Conservation (phyloP, 2,113 vertebrate genomes). For the Martes martes region DNA sequence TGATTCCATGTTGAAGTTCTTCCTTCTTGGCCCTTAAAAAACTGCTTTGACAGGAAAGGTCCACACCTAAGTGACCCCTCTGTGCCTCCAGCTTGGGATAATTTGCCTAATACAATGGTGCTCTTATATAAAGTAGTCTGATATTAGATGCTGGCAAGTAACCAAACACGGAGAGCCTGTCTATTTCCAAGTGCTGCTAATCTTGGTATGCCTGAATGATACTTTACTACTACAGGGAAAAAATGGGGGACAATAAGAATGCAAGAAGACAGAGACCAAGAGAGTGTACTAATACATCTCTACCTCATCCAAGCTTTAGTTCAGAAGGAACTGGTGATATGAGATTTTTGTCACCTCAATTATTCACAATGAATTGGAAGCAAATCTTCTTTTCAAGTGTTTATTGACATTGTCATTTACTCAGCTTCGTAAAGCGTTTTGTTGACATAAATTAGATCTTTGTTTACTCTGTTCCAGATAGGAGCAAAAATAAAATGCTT, state of each 20-base stretch:
- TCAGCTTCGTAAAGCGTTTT: slow-evolving; percentile 38
- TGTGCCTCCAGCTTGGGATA: not conserved
- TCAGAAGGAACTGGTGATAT: not conserved
- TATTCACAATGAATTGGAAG: slow-evolving; percentile 32
- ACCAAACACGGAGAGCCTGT: not conserved
- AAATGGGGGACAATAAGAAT: not conserved
- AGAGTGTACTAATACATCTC: not conserved
- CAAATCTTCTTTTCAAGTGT: slow-evolving; percentile 49
- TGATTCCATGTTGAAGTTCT: slow-evolving; percentile 54
- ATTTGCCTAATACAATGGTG: not conserved
- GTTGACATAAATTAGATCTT: slow-evolving; percentile 52
- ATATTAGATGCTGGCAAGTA: not conserved
- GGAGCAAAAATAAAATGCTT: slow-evolving; percentile 36
- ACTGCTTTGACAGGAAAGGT: slow-evolving; percentile 50
- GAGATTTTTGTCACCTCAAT: slow-evolving; percentile 23
- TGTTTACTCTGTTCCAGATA: slow-evolving; percentile 37
- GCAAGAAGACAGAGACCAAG: not conserved
- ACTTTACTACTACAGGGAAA: not conserved
- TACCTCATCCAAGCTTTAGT: not conserved
- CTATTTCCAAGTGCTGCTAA: not conserved
- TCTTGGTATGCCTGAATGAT: not conserved
- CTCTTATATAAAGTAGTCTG: not conserved
- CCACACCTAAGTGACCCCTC: not conserved
- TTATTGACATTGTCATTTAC: slow-evolving; percentile 39
- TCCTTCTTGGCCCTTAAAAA: slow-evolving; percentile 70